These are phyloP conservation scores for Lates japonicus DNA, from an alignment of 2,797 vertebrate species.

Conservation along the genomic window DNA sequence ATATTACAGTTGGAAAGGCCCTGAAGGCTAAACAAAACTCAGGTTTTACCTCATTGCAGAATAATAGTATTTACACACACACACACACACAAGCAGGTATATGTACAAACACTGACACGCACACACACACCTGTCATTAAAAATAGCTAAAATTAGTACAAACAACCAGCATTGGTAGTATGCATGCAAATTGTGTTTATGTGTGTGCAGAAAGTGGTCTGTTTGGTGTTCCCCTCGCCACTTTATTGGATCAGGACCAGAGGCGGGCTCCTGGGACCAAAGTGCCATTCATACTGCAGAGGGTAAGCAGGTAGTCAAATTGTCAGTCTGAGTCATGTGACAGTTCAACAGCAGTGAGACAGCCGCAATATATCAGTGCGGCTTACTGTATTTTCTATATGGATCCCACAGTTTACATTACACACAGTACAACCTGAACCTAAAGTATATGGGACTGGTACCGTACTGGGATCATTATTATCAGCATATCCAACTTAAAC, in stretches of 20 bases:
- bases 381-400: not conserved
- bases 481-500: not conserved
- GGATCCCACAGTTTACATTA: not conserved
- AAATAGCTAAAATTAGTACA: not conserved
- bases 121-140: not conserved
- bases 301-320: conserved; percentile 78
- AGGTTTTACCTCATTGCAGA: no score
- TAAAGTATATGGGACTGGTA: not conserved
- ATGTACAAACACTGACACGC: not conserved
- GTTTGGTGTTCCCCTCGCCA: conserved; percentile 91
- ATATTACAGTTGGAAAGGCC: not conserved
- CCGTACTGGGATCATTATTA: not conserved
- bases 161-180: not conserved
- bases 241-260: conserved; percentile 96
- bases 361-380: not conserved
- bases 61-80: not conserved
- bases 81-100: not conserved
- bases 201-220: conserved; percentile 90
- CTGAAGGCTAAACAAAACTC: not conserved
- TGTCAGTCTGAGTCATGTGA: not conserved
- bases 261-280: conserved; percentile 88
- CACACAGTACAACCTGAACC: not conserved
- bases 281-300: conserved; percentile 94
- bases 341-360: not conserved
- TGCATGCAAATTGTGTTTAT: no score